These are phyloP conservation scores for Epistrophe eligans DNA, from an alignment of 2,888 invertebrate genomes.

Conservation along the genomic window DNA sequence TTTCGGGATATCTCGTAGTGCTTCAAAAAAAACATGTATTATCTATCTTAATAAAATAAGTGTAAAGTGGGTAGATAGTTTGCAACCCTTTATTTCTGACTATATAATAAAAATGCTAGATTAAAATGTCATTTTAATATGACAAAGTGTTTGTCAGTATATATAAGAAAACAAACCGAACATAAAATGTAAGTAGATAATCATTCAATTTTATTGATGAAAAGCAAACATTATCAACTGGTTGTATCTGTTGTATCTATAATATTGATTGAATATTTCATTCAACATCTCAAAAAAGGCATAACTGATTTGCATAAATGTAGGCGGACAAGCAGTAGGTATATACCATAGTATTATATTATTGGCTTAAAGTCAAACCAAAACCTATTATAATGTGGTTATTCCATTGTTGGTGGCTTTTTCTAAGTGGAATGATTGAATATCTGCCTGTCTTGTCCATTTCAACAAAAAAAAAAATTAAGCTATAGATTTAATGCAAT, in stretches of 20 bases:
- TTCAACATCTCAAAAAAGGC: slow-evolving; percentile 39
- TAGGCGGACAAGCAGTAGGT: slow-evolving; percentile 55
- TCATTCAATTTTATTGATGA: slow-evolving; percentile 40
- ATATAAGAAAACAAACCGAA: not conserved
- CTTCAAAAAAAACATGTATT: no score
- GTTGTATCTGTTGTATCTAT: not conserved
- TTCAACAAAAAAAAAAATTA: slow-evolving; percentile 10
- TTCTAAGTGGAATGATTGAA: slow-evolving; percentile 25
- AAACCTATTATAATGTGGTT: slow-evolving; percentile 17
- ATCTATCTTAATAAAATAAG: no score
- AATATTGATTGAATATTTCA: slow-evolving; percentile 45
- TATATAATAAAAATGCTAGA: not conserved
- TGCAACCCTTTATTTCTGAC: not conserved
- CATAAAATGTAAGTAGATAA: not conserved
- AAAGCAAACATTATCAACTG: slow-evolving; percentile 57
- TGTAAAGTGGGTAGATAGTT: no score
- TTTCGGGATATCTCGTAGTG: no score
- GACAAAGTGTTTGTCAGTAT: slow-evolving; percentile 8
- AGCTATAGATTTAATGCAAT: not conserved
- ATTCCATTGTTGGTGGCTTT: slow-evolving; percentile 9
- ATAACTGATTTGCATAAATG: slow-evolving; percentile 63
- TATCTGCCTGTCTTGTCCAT: slow-evolving; percentile 25
- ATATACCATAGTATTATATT: not conserved
- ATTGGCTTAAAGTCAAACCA: slow-evolving; percentile 19
- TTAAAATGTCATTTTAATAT: not conserved